Base-by-base conservation (phyloP, 1,140 invertebrate genomes). In the Papilio polyxenes region DNA sequence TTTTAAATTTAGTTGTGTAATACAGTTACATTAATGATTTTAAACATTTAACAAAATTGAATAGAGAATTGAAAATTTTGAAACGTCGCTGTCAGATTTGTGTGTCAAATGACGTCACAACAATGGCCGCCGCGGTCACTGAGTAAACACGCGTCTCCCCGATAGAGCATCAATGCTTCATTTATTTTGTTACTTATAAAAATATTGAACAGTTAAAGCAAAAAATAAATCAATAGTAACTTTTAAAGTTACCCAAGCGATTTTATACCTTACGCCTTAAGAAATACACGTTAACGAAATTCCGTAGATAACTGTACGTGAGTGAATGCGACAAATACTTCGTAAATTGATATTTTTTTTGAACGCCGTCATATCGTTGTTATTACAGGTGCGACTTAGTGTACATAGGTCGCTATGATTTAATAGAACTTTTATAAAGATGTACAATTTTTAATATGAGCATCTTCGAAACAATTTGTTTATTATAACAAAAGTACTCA, bases 171-270 rank as follows among this genome's bases (percentile, higher is more conserved):
- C 77, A 80, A 80, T 80, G 77, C 76, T 78, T 80, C 77, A 80
- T 80, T 80, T 80, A 80, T 80, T 80, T 62, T 80, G 77, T 80
- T 80, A 65, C 77, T 80, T 80, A 80, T 80, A 17, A 80, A 65
- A 80, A 80, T 80, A 80, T 80, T 53, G 76, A 37, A 56, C 53
- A 37, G 49, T 56, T 59, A 40, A 48, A 37, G 59, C 56, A 80
- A 78, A 80, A 80, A 80, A 80, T 65, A 62, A 31, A n/a, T 53
- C 51, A 40, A 37, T 75, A 48, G 13, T 75, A 31, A 6, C 10
- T 76, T 17, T 40, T n/a, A 40, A 31, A 23, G 13, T 2, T 15
- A 59, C 15, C 23, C 51, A n/a, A 56, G 31, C 15, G 17, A 78
- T 56, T 59, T 78, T 56, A 23, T 78, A 78, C 51, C 53, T 78